phyloP scores from a whole-genome alignment of 2,888 invertebrate genomes.

The Meteorus colon region DNA sequence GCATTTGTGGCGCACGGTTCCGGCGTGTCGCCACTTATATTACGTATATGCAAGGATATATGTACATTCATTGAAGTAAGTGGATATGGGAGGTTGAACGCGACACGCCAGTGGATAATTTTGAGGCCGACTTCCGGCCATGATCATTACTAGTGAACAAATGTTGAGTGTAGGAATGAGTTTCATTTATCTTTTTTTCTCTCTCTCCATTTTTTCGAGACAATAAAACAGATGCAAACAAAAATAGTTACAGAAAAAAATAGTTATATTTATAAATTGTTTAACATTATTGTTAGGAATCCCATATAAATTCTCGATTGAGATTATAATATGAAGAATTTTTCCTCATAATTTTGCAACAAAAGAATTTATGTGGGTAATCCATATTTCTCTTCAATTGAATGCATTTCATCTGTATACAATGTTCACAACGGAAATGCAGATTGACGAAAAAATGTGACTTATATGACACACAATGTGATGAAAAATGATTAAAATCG shows the following conservation, averaged over 20 bases:
- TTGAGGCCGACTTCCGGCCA: constrained; percentile 41
- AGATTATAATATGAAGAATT: too few relatives aligned
- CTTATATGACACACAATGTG: too few relatives aligned
- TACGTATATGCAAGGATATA: not conserved
- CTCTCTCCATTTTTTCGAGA: not conserved
- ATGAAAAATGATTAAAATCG: too few relatives aligned
- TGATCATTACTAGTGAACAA: constrained; percentile 39
- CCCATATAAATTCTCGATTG: too few relatives aligned
- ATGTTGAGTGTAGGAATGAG: constrained; percentile 29
- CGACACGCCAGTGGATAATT: constrained; percentile 36
- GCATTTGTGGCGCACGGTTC: constrained; percentile 35
- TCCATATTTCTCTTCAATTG: too few relatives aligned
- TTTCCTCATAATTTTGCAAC: too few relatives aligned
- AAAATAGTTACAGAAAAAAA: not conserved
- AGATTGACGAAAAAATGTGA: too few relatives aligned
- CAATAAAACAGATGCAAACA: constrained; percentile 32
- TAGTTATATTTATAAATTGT: not conserved
- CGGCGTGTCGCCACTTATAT: constrained; percentile 21
- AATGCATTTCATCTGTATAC: too few relatives aligned
- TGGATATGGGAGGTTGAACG: not conserved
- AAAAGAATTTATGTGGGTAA: too few relatives aligned
- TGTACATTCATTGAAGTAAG: not conserved
- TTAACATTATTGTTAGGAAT: not conserved
- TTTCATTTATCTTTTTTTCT: not conserved
- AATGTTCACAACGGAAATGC: too few relatives aligned